phyloP scores from a whole-genome alignment of 2,888 invertebrate genomes.

The Caenorhabditis doughertyi region DNA sequence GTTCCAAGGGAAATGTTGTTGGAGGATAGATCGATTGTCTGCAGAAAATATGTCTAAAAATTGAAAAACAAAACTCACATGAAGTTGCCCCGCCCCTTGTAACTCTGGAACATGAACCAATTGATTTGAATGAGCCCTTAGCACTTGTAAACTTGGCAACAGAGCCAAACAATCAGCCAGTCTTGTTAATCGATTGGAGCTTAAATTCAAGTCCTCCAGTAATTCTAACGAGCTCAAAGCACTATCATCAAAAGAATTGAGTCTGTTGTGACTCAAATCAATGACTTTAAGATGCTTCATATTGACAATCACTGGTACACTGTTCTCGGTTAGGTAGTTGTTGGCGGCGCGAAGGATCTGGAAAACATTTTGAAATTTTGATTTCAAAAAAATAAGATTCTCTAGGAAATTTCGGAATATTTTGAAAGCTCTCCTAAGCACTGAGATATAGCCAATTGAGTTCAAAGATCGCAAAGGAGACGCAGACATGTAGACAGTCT shows the following conservation, averaged over 20 bases:
- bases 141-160: conserved; percentile 83
- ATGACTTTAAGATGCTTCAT: conserved; percentile 80
- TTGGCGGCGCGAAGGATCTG: conserved; percentile 67
- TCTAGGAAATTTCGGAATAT: no score
- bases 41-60: no score
- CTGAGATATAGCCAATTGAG: no score
- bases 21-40: conserved; percentile 84
- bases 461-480: no score
- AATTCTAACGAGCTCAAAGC: conserved; percentile 65
- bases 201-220: conserved; percentile 77
- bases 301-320: conserved; percentile 81
- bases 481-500: no score
- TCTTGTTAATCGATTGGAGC: conserved; percentile 83
- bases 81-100: conserved; percentile 74
- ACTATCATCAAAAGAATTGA: conserved; percentile 83
- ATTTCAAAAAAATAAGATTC: background rate
- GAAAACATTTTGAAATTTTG: background rate
- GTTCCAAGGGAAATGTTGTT: conserved; percentile 83
- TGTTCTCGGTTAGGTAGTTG: conserved; percentile 83
- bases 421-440: no score
- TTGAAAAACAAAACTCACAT: conserved; percentile 59
- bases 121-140: conserved; percentile 84
- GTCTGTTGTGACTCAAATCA: conserved; percentile 84
- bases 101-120: conserved; percentile 84
- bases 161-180: conserved; percentile 83